phyloP scores from a whole-genome alignment of 2,888 invertebrate genomes.

The Dolomedes plantarius region DNA sequence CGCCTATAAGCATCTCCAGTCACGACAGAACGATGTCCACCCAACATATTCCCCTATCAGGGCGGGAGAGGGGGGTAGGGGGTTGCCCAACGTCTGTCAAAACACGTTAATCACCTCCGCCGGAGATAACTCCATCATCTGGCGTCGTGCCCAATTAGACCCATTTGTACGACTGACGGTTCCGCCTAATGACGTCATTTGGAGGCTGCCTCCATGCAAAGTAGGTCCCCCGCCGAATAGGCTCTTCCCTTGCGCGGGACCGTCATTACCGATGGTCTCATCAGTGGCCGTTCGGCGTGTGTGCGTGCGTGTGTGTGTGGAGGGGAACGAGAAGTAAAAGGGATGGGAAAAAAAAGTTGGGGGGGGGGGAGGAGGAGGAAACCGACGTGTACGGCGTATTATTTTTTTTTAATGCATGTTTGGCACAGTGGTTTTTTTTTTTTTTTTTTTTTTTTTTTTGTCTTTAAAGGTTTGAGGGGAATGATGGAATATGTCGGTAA shows the following conservation, averaged over 20 bases:
- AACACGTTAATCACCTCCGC: conserved; percentile 58
- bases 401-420: background rate
- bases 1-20: background rate
- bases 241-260: background rate
- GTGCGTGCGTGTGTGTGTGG: background rate
- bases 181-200: conserved; percentile 67
- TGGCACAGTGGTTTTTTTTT: background rate
- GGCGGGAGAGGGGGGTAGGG: background rate
- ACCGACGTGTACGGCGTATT: background rate
- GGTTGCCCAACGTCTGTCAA: conserved; percentile 50
- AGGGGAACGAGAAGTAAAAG: background rate
- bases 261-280: conserved; percentile 17
- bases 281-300: conserved; percentile 11
- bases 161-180: conserved; percentile 60
- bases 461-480: background rate
- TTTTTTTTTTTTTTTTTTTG: background rate
- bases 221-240: conserved; percentile 16
- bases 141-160: conserved; percentile 66
- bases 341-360: background rate
- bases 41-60: background rate
- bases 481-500: conserved; percentile 12
- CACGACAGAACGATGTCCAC: background rate
- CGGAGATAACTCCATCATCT: conserved; percentile 67
- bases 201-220: conserved; percentile 34
- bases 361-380: background rate